These are phyloP conservation scores for Ceriagrion tenellum DNA, from an alignment of 2,888 invertebrate species.

Conservation along the genomic window DNA sequence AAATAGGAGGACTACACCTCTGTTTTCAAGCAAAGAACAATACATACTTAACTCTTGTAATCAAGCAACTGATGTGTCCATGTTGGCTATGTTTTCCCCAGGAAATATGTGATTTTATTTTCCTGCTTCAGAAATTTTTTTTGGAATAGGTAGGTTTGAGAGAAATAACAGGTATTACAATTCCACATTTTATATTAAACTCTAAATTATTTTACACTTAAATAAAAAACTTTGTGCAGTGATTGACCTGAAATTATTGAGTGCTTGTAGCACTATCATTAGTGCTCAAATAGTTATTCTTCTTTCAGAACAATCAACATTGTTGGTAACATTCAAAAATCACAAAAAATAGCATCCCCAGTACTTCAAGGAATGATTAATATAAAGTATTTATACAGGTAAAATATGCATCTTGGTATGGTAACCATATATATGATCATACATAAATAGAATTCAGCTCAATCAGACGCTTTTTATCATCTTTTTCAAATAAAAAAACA, in stretches of 20 bases:
- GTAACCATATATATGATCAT: conserved; percentile 43
- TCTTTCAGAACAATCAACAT: conserved; percentile 50
- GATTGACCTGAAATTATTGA: conserved; percentile 47
- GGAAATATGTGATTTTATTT: background rate
- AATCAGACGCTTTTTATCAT: conserved; percentile 2
- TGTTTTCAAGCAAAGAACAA: too few relatives aligned
- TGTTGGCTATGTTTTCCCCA: too few relatives aligned
- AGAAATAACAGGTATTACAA: background rate
- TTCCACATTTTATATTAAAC: conserved; percentile 61
- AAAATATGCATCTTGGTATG: conserved; percentile 58
- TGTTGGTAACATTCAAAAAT: conserved; percentile 61
- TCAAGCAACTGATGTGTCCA: too few relatives aligned
- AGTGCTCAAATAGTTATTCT: conserved; percentile 12
- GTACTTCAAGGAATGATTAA: background rate
- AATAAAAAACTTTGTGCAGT: conserved; percentile 56
- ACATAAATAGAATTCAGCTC: conserved; percentile 43
- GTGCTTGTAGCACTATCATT: background rate
- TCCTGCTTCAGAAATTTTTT: background rate
- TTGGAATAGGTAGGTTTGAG: background rate
- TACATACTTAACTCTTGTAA: too few relatives aligned
- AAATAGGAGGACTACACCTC: too few relatives aligned
- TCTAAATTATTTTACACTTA: conserved; percentile 59
- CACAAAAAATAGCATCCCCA: conserved; percentile 41
- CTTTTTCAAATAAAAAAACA: background rate
- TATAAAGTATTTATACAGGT: conserved; percentile 18